phyloP scores from a whole-genome alignment of 1,140 invertebrate species.

The Adoxophyes honmai region DNA sequence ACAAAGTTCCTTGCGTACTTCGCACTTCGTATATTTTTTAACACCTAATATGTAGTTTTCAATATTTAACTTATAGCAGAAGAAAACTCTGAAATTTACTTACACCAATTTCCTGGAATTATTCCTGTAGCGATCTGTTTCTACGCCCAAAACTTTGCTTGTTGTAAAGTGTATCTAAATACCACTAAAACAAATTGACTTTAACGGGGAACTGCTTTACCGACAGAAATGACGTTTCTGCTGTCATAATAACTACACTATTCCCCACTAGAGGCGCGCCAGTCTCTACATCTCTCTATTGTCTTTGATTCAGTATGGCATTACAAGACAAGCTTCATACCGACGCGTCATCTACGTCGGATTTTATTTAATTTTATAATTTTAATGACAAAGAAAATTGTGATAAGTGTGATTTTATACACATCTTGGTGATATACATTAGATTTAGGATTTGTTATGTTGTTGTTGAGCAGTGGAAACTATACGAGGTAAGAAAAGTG shows the following conservation, averaged over 20 bases:
- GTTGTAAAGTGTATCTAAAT: no score
- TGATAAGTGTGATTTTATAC: slow-evolving; percentile 76
- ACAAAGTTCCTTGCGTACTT: no score
- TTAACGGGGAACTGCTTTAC: slow-evolving; percentile 23
- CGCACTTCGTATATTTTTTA: no score
- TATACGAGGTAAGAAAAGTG: slow-evolving; percentile 58
- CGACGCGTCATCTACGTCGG: slow-evolving; percentile 71
- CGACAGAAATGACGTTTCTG: slow-evolving; percentile 17
- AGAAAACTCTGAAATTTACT: no score
- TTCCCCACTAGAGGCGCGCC: slow-evolving; percentile 28
- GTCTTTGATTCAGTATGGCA: slow-evolving; percentile 47
- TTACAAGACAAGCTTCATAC: slow-evolving; percentile 56
- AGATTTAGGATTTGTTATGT: slow-evolving; percentile 75
- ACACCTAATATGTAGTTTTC: no score
- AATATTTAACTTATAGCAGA: no score
- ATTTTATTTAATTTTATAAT: slow-evolving; percentile 70
- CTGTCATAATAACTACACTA: slow-evolving; percentile 19
- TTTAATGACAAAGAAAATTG: slow-evolving; percentile 73
- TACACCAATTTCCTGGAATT: no score
- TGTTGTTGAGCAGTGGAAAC: slow-evolving; percentile 61
- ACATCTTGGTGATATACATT: slow-evolving; percentile 70
- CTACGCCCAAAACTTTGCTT: no score
- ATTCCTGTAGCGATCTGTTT: no score
- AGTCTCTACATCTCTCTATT: slow-evolving; percentile 26
- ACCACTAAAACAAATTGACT: no score